Base-by-base conservation (phyloP, 2,797 vertebrate genomes). In the Limnodromus scolopaceus region DNA sequence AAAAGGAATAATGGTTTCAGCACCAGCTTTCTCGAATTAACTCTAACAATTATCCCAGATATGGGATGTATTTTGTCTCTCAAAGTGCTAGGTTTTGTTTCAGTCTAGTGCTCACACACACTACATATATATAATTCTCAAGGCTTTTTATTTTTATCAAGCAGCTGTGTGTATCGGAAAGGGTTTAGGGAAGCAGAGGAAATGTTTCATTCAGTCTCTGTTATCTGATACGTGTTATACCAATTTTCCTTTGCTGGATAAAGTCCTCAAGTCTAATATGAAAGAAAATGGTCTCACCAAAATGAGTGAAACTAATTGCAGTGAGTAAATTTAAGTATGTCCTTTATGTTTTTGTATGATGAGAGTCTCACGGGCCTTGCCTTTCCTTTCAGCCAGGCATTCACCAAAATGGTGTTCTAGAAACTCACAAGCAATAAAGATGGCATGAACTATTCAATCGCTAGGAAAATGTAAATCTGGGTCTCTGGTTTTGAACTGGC, bases 371-470 rank as follows among this genome's bases (percentile, higher is more conserved):
- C 11, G 61, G 30, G 27, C 30, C 20, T 71, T 75, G 32, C 16
- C 19, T 57, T 45, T 32, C 36, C 70, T 69, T 51, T 41, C 39
- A 28, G 36, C 38, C 38, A 70, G 32, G 13, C 13, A 57, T 57
- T 41, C n/a, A 49, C 28, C 1, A 2, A 72, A 80, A n/a, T 3
- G 2, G 2, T 61, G 25, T 25, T 82, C 25, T 64, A 53, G 79
- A 82, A 61, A 36, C 23, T 30, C 0, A 0, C 11, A n/a, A 23
- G 13, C 38, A 58, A 32, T 20, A 34, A 53, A 70, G 36, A 65
- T 16, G 10, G 16, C 12, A 6, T 8, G 23, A 82, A 41, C 9
- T 8, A 6, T 16, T 25, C 17, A 19, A 1, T 51, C 14, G 41
- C 10, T 27, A 25, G 27, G 34, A 49, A 27, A 38, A 61, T 2